Evolutionary conservation across 2,888 invertebrate species (phyloP), one percentile per base, ranked within the genome.

Genomic region (Odiellus spinosus): DNA sequence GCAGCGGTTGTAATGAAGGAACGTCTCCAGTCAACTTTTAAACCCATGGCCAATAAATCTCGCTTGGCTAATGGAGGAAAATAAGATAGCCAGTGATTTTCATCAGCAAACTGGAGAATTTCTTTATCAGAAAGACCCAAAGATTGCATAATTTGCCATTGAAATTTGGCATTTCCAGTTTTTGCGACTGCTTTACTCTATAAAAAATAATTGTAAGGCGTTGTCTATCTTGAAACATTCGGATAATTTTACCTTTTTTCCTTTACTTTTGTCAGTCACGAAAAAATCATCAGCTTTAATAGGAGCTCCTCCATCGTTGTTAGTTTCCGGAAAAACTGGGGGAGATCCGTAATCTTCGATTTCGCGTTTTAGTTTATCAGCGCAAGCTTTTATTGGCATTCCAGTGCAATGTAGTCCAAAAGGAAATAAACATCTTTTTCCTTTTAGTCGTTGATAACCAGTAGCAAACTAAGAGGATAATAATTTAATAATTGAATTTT

Each of bases 401-500:
- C 98, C 98, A 18, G 98, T 99, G 63, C 95, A 95, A 67, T 99
- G 98, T 59, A 99, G 84, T 3, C 90, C 96, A 70, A 99, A 96
- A 12, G 98, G 98, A 68, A 95, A 96, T 8, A 98, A 72, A 11
- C 83, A 85, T 59, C 75, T 76, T 63, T 84, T 87, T 0, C 98
- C 96, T 66, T 84, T 80, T 44, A 96, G 67, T n/a, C 93, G 76
- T 55, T 95, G 77, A 65, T 83, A 96, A 41, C 96, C 79, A 46
- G 80, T 76, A 12, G 90, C 82, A 75, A 91, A 98, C 82, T 86
- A 63, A 26, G 8, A 6, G 26, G 8, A 8, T 8, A 8, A 6
- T 26, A 26, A 4, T 26, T 26, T 26, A 6, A 26, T 6, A 8
- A 26, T 4, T 6, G 8, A 26, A 8, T 17, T 38, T 10, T 38